Evolutionary conservation across 2,888 invertebrate species (phyloP), one percentile per base, ranked within the genome.

Genomic region (Drosophila robusta): DNA sequence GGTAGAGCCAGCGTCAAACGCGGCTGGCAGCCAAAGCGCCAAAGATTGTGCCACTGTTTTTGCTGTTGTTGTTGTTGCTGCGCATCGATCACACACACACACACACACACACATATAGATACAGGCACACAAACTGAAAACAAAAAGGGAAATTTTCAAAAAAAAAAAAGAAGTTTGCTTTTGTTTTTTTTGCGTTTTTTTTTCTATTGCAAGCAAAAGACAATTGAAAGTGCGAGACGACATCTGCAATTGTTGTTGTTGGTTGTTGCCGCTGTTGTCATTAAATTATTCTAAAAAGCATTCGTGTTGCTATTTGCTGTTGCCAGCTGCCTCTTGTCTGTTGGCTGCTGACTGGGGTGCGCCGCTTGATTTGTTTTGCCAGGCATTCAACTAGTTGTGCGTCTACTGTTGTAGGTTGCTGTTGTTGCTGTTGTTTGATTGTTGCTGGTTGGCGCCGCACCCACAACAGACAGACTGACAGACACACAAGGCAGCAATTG

Each of bases 161-260:
- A 45, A 38, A 22, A 22, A 50, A 38, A 16, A 58, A 46, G 36
- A 42, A 42, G 50, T 46, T 64, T 55, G 50, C 52, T 68, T 54
- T 68, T 56, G 51, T 64, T 52, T 61, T 47, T 56, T 44, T 46
- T 46, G 29, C 29, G 29, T 29, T 49, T 34, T 52, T 70, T 41
- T 51, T 38, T 18, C 2, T 18, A 58, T 71, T 70, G 58, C 74
- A 61, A 56, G 73, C 66, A 62, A 79, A 70, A 77, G 69, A 75
- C 83, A 82, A 78, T 83, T 82, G 87, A 86, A 83, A 83, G 86
- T 86, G 86, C 69, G 70, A 72, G 78, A 42, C 73, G 50, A 63
- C 61, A 70, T 55, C 64, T 66, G 63, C 46, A 63, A 38, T 49
- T 51, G 41, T 41, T 38, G 26, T 18, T 52, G 22, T 5, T 32